Evolutionary conservation across 1,140 invertebrate genomes (phyloP).

Genomic region (Drosophila orena): DNA sequence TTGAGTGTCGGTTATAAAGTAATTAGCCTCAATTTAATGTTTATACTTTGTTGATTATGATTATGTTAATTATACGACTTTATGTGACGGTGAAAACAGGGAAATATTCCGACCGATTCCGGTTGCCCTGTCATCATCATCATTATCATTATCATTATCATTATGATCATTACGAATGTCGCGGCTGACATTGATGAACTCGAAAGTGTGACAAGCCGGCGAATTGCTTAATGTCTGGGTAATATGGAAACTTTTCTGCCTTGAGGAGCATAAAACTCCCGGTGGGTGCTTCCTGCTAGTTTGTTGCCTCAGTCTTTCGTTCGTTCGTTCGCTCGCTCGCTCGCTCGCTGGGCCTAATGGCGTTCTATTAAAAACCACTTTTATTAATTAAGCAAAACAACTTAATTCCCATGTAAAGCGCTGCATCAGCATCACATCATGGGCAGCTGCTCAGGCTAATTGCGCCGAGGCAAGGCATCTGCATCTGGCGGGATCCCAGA

Average conservation of each 20-base stretch:
- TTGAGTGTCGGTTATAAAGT: conserved; percentile 83
- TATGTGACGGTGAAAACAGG: conserved; percentile 74
- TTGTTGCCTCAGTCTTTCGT: conserved; percentile 59
- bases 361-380: conserved; percentile 80
- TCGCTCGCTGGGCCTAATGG: conserved; percentile 54
- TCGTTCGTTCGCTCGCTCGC: conserved; percentile 51
- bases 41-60: conserved; percentile 84
- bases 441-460: conserved; percentile 73
- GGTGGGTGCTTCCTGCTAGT: conserved; percentile 26
- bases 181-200: conserved; percentile 64
- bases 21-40: conserved; percentile 83
- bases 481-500: conserved; percentile 36
- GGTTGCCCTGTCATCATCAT: conserved; percentile 54
- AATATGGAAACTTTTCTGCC: conserved; percentile 25
- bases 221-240: conserved; percentile 34
- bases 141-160: conserved; percentile 26
- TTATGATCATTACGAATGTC: conserved; percentile 36
- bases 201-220: conserved; percentile 69
- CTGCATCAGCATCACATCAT: conserved; percentile 74
- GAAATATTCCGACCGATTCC: conserved; percentile 33
- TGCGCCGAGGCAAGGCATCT: conserved; percentile 36
- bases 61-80: conserved; percentile 83
- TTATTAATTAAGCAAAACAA: conserved; percentile 83
- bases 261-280: neutral
- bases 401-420: conserved; percentile 80